These are phyloP conservation scores for Glaucidium brasilianum DNA, from an alignment of 2,113 vertebrate genomes.

Conservation along the genomic window DNA sequence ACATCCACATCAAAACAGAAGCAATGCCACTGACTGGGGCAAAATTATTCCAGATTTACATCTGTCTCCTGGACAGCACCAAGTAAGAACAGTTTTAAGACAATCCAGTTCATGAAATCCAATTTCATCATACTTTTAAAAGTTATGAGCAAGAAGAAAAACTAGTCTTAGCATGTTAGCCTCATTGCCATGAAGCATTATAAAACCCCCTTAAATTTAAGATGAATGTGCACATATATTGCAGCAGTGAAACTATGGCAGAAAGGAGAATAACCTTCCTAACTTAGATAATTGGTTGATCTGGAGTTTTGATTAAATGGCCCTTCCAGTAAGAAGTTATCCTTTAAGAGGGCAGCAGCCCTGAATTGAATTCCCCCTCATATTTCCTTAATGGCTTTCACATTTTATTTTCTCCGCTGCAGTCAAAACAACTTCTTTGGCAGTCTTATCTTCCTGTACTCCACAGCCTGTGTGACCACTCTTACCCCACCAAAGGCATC, in stretches of 20 bases:
- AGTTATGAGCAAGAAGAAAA: not conserved
- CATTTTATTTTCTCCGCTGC: constrained; percentile 7
- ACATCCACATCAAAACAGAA: not conserved
- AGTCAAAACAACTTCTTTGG: constrained; percentile 60
- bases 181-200: not conserved
- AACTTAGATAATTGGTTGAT: not conserved
- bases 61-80: not conserved
- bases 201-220: not conserved
- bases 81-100: not conserved
- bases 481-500: not conserved
- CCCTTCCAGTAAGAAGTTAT: not conserved
- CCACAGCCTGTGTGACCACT: not conserved
- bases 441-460: not conserved
- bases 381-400: constrained; percentile 40
- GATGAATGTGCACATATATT: not conserved
- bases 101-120: not conserved
- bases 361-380: constrained; percentile 30
- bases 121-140: not conserved
- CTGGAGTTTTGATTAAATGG: not conserved
- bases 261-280: not conserved
- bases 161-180: not conserved
- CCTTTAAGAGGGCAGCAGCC: not conserved
- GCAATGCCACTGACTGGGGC: not conserved
- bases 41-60: not conserved
- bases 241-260: not conserved